Evolutionary conservation across 2,888 invertebrate species (phyloP), one percentile per base, ranked within the genome.

Genomic region (Diabrotica balteata): DNA sequence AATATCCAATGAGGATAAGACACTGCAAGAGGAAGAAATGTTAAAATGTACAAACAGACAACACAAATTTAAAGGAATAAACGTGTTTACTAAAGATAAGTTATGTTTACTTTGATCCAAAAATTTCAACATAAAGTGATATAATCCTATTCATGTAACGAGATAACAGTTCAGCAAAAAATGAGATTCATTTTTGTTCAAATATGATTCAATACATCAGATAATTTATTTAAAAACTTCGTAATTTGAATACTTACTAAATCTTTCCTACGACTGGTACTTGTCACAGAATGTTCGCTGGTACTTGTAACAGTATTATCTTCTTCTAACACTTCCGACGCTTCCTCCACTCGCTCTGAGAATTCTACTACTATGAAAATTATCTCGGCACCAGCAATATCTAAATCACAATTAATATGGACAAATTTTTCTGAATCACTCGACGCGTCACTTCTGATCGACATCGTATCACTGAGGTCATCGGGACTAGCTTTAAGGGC

Each of bases 381-480:
- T n/a, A 89, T 87, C 78, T 91, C 91, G 46, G 89, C 88, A 74
- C 90, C 90, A 69, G 90, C 90, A 1, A 89, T 87, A 69, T 91
- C 91, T n/a, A 75, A 72, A 60, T 78, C 90, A 74, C 91, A 86
- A n/a, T 87, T 89, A 0, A 93, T 88, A 55, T 92, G 88, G n/a
- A 94, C 90, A 80, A 91, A 95, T 75, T 93, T 91, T 78, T 94
- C 94, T 72, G 94, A 95, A 84, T 96, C 96, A 0, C 94, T 94
- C 75, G 93, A 94, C 47, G 91, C 90, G 70, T 95, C 95, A 74
- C 95, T 95, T 75, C 90, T 87, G 76, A 92, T 88, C 0, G 93
- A 93, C 72, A 91, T 85, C 0, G 90, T 90, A 79, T 93, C 93
- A 78, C 92, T 92, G 61, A 90, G 89, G 68, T 92, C 92, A 79